Evolutionary conservation across 2,888 invertebrate species (phyloP), one percentile per base, ranked within the genome.

Genomic region (Drosophila neutralis): DNA sequence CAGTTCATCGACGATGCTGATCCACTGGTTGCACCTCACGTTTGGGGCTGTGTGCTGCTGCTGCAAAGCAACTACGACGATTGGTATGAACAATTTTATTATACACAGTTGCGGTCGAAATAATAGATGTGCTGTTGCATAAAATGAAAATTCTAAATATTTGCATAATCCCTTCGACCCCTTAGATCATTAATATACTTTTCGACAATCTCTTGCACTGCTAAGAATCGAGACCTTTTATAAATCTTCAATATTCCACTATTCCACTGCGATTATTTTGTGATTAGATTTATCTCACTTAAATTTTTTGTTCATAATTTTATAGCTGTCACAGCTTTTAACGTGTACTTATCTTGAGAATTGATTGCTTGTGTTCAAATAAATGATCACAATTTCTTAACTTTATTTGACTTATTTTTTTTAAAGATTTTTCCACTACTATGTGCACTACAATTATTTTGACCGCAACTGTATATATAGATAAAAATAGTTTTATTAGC

Each of bases 41-140:
- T 96, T 31, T 98, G 98, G 98, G 96, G 96, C 83, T 95, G 96
- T 63, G 94, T 95, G 72, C 93, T 98, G 52, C 93, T 95, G 42
- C 92, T 95, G 56, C 94, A 96, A 80, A 93, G 94, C 52, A 94
- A 93, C 70, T 94, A 95, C 78, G 92, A 94, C 0, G 92, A 93
- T 70, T 93, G 93, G 93, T 93, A 86, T 70, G 81, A 65, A 10
- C 6, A 36, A 21, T 18, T 21, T 13, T 4, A 45, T 11, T 21
- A 21, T 21, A 21, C 5, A 21, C 21, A 42, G 5, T 42, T 42
- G 11, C 21, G 21, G 21, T 42, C 21, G 11, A 42, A 21, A 42
- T 21, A 42, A 42, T 42, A 21, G 42, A 40, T 45, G 11, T 21
- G 21, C 21, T 42, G n/a, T 6, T 42, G 21, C 6, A 13, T 42